phyloP scores from a whole-genome alignment of 2,113 vertebrate genomes.

The Trematocara unimaculatum region DNA sequence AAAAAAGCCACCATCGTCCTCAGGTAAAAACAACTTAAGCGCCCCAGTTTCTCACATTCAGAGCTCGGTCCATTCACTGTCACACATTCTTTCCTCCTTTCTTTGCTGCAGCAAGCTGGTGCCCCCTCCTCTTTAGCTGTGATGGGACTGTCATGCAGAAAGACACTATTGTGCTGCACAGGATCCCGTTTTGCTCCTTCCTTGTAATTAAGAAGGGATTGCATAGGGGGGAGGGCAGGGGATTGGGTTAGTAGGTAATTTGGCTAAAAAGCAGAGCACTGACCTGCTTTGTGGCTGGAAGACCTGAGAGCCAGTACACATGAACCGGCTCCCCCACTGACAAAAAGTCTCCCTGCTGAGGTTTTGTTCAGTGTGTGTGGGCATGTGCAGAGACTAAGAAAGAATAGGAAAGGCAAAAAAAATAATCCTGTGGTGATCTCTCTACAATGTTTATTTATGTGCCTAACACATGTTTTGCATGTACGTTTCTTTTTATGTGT shows the following conservation, averaged over 20 bases:
- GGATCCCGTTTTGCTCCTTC: slow-evolving; percentile 70
- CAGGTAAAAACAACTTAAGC: slow-evolving; percentile 58
- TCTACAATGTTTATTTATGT: neutral
- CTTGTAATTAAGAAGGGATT: slow-evolving; percentile 75
- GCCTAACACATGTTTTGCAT: neutral
- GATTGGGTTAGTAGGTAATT: slow-evolving; percentile 63
- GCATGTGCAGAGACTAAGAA: slow-evolving; percentile 6
- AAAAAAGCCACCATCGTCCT: slow-evolving; percentile 9
- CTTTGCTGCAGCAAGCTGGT: slow-evolving; percentile 34
- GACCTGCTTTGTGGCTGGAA: slow-evolving; percentile 50
- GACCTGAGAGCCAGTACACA: slow-evolving; percentile 29
- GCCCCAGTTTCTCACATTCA: slow-evolving; percentile 57
- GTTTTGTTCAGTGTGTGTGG: slow-evolving; percentile 63
- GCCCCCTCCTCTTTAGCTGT: slow-evolving; percentile 27
- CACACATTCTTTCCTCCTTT: slow-evolving; percentile 58
- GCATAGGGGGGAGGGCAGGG: slow-evolving; percentile 22
- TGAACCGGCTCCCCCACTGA: slow-evolving; percentile 40
- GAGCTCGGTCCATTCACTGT: slow-evolving; percentile 39
- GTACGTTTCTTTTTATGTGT: neutral
- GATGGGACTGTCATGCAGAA: slow-evolving; percentile 75
- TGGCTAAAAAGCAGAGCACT: slow-evolving; percentile 52
- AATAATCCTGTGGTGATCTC: neutral
- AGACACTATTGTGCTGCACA: slow-evolving; percentile 68
- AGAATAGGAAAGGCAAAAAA: neutral
- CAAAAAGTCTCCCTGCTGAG: slow-evolving; percentile 44